These are phyloP conservation scores for Pycnonotus jocosus DNA, from an alignment of 2,113 vertebrate genomes.

Conservation along the genomic window DNA sequence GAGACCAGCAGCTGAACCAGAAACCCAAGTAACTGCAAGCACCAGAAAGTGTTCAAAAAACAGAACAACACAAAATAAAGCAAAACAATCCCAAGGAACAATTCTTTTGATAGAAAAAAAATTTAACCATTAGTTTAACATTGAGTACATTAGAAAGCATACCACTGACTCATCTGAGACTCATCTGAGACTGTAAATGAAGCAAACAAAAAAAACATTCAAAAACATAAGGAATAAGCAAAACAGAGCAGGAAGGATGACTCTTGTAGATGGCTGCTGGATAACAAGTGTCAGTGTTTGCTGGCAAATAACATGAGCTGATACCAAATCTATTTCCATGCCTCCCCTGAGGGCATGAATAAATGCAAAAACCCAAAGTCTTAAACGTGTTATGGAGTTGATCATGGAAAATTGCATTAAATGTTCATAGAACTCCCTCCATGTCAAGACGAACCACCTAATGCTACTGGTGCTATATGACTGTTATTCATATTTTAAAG, in stretches of 20 bases:
- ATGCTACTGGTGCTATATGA: background rate
- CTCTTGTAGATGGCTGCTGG: background rate
- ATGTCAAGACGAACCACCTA: background rate
- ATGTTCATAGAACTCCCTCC: background rate
- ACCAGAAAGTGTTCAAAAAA: background rate
- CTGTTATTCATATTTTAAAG: background rate
- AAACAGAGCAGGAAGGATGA: background rate
- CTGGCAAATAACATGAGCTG: background rate
- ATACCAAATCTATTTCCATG: background rate
- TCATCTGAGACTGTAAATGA: background rate
- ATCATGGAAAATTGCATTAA: background rate
- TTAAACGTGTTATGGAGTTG: background rate
- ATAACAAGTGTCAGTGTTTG: background rate
- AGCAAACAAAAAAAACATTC: background rate
- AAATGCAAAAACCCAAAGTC: background rate
- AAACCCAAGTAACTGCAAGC: background rate
- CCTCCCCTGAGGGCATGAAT: background rate
- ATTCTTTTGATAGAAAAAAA: background rate
- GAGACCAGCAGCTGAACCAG: background rate
- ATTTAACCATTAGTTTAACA: background rate
- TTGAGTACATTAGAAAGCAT: accelerated
- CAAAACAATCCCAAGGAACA: background rate
- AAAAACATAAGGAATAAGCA: background rate
- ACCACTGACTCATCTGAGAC: background rate
- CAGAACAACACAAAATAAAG: background rate